phyloP scores from a whole-genome alignment of 2,113 vertebrate genomes.

The Andinoacara biseriatus region DNA sequence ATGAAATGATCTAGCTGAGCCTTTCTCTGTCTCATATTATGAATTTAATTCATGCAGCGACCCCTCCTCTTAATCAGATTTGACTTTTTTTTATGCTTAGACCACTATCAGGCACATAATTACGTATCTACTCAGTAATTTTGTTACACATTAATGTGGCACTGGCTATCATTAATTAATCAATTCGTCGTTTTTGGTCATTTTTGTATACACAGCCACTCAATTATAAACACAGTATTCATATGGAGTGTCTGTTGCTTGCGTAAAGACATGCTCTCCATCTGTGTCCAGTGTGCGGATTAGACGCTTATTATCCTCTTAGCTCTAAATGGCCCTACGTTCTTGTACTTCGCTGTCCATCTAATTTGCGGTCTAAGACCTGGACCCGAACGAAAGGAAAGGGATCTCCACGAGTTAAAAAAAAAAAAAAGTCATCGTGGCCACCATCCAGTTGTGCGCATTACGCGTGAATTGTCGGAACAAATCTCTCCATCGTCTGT shows the following conservation, averaged over 20 bases:
- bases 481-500: constrained; percentile 2
- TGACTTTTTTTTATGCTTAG: background rate
- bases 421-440: constrained; percentile 8
- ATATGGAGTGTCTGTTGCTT: constrained; percentile 30
- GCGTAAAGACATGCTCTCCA: constrained; percentile 73
- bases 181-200: background rate
- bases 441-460: constrained; percentile 26
- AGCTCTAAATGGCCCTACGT: constrained; percentile 77
- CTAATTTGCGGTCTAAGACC: constrained; percentile 49
- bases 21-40: background rate
- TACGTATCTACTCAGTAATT: background rate
- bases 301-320: constrained; percentile 85
- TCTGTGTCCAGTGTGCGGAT: constrained; percentile 79
- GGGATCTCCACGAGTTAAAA: constrained; percentile 36
- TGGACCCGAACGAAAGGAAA: constrained; percentile 21
- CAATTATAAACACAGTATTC: background rate
- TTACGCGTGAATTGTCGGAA: constrained; percentile 17
- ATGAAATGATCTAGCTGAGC: background rate
- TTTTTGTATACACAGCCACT: background rate
- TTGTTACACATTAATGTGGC: background rate
- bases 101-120: background rate
- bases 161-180: background rate
- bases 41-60: background rate
- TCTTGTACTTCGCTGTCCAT: constrained; percentile 50
- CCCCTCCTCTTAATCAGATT: background rate